These are phyloP conservation scores for Oikopleura albicans DNA, from an alignment of 23 tunicate species.

Conservation along the genomic window DNA sequence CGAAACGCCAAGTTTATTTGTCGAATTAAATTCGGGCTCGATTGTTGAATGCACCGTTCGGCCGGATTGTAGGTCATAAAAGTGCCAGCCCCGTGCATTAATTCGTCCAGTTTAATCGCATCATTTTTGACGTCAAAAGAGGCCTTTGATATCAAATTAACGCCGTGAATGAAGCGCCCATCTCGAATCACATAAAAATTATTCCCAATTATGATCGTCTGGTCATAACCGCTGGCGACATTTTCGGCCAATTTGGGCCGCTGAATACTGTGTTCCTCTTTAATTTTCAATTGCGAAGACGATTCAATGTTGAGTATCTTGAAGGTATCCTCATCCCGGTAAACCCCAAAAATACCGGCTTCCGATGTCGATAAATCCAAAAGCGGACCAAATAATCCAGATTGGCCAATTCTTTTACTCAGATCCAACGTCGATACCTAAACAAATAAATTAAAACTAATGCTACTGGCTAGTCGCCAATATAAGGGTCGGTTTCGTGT, in stretches of 20 bases:
- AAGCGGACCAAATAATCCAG: background rate
- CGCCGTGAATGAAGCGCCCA: background rate
- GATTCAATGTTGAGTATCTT: background rate
- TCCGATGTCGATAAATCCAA: conserved; percentile 3
- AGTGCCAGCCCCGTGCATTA: background rate
- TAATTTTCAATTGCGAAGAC: background rate
- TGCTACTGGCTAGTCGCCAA: no score
- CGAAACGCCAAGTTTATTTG: background rate
- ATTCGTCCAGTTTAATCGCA: background rate
- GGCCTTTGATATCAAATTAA: background rate
- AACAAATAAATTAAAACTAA: background rate
- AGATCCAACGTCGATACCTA: background rate
- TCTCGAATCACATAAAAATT: background rate
- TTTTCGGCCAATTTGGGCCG: background rate
- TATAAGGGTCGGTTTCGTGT: no score
- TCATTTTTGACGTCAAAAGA: background rate
- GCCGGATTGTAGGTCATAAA: background rate
- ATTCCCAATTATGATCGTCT: background rate
- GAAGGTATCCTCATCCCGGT: background rate
- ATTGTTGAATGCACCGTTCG: background rate
- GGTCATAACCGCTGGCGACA: background rate
- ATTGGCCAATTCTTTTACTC: background rate
- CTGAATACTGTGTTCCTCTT: background rate
- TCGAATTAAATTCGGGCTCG: background rate
- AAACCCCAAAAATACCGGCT: background rate